Percentiles rank a stretch among this genome's conserved stretches.
Conservation (phyloP, 2,888 invertebrate species). For the Lymantria dispar region DNA sequence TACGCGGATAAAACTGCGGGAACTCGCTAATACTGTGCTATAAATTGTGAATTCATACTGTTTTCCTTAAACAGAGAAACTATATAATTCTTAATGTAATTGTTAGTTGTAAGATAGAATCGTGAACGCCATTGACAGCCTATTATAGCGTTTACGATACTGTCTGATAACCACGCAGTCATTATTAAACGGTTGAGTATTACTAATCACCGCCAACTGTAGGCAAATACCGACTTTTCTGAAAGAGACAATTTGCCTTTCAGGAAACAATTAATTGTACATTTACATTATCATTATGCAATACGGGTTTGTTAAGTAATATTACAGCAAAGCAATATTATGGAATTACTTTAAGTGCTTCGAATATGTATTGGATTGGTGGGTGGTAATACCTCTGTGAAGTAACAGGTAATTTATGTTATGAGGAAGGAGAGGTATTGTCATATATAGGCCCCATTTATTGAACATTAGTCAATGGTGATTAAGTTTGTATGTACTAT, state of each 20-base stretch:
- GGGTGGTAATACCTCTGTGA: constrained; percentile 8
- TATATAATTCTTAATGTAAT: too few relatives aligned
- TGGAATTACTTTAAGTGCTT: constrained; percentile 11
- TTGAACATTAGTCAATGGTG: too few relatives aligned
- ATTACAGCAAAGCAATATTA: constrained; percentile 22
- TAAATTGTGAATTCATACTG: too few relatives aligned
- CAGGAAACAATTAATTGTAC: constrained; percentile 26
- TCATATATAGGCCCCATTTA: not conserved
- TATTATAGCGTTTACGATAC: too few relatives aligned
- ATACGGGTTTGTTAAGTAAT: constrained; percentile 39
- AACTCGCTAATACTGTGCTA: too few relatives aligned
- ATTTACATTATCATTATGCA: constrained; percentile 36
- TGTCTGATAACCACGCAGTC: too few relatives aligned
- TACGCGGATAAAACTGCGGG: too few relatives aligned
- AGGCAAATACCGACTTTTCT: constrained; percentile 29
- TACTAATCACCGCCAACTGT: constrained; percentile 15
- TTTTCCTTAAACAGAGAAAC: too few relatives aligned
- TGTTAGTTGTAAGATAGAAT: too few relatives aligned
- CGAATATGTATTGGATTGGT: constrained; percentile 19
- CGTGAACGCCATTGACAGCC: too few relatives aligned
- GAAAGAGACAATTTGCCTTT: constrained; percentile 17
- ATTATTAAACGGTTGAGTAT: not conserved
- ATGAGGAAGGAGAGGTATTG: constrained; percentile 5
- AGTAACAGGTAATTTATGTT: constrained; percentile 20
- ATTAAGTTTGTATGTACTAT: too few relatives aligned